Conservation (phyloP, 2,113 vertebrate species). For the Rallus limicola region DNA sequence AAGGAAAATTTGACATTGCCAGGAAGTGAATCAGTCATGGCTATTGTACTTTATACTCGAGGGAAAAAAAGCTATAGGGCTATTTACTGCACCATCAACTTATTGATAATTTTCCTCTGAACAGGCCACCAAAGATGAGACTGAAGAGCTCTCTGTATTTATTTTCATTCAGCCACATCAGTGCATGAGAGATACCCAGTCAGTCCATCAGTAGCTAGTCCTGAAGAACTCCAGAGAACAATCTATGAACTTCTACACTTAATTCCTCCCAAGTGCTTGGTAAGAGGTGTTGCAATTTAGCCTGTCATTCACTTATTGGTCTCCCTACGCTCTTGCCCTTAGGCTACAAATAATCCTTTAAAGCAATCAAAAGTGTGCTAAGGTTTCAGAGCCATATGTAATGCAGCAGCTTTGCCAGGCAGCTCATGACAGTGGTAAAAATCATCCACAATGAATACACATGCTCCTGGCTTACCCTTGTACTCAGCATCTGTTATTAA, state of each 20-base stretch:
- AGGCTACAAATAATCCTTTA: neutral
- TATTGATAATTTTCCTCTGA: neutral
- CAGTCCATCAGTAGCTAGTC: neutral
- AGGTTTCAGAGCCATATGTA: neutral
- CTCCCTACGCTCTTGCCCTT: neutral
- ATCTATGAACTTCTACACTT: constrained; percentile 4
- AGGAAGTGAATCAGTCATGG: neutral
- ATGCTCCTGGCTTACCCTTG: neutral
- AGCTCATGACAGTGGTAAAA: neutral
- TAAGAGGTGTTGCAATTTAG: neutral
- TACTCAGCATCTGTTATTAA: neutral
- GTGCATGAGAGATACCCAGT: neutral
- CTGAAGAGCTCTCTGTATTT: neutral
- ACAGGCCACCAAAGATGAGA: neutral
- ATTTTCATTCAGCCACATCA: neutral
- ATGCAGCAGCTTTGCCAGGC: neutral
- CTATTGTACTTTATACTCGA: neutral
- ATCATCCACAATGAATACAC: neutral
- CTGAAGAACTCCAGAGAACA: neutral
- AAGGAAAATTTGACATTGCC: neutral
- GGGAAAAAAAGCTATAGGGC: neutral
- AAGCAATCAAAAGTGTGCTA: neutral
- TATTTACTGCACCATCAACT: constrained; percentile 28
- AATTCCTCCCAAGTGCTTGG: neutral
- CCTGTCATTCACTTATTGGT: neutral